Base-by-base conservation (phyloP, 1,140 invertebrate species). In the Ceratosolen fusciceps region DNA sequence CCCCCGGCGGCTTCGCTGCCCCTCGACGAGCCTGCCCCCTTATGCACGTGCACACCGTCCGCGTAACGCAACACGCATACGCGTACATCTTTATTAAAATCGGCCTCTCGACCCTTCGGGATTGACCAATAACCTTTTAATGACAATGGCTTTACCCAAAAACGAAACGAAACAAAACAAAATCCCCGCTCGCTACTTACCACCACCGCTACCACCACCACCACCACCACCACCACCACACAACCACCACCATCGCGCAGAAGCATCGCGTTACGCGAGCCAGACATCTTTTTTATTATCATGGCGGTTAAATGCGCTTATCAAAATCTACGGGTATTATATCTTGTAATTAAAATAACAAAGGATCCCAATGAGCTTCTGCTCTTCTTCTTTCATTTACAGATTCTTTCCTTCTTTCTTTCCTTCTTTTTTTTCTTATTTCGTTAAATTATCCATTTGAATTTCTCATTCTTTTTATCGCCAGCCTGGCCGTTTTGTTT, bases 231-330 rank as follows among this genome's bases (percentile, higher is more conserved):
- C n/a, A n/a, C n/a, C n/a, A n/a, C n/a, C n/a, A n/a, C n/a, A n/a
- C n/a, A n/a, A n/a, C n/a, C n/a, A n/a, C n/a, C n/a, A n/a, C n/a
- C n/a, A n/a, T n/a, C n/a, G n/a, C n/a, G n/a, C n/a, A n/a, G n/a
- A n/a, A n/a, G n/a, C n/a, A n/a, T n/a, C n/a, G n/a, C 34, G 60
- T 29, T 34, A 62, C 34, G 60, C 60, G 60, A 62, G 34, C 60
- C 60, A 62, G 60, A 62, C 60, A 31, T 62, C 60, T 34, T 62
- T 62, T 62, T 62, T 34, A 62, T 62, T 62, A 62, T 62, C 60
- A 62, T 62, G 60, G 60, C 34, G 4, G 60, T 62, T 19, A 62
- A 62, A 62, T 62, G 34, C 29, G 29, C 34, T 62, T 62, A 62
- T 62, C 60, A 62, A 62, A 62, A 62, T 29, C 29, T 62, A 62